Conservation (phyloP, 1,140 invertebrate species). For the Brachystomella parvula region DNA sequence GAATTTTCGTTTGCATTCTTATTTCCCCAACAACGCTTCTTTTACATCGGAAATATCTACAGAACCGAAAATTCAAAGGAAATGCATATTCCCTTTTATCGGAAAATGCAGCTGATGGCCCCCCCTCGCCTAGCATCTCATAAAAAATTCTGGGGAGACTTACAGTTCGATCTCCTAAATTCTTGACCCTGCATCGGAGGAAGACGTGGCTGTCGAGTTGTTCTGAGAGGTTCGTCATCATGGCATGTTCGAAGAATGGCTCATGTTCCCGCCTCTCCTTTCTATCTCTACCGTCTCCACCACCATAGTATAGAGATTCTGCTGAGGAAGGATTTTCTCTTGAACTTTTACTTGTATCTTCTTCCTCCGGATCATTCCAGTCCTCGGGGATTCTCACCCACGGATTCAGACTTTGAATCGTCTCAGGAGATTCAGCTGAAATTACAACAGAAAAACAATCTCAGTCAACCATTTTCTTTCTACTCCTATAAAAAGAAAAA, state of each 20-base stretch:
- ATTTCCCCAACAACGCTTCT: no score
- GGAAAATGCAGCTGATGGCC: no score
- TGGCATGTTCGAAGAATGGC: conserved; percentile 54
- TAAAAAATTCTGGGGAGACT: no score
- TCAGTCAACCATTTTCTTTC: no score
- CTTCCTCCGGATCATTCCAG: conserved; percentile 29
- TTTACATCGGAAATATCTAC: no score
- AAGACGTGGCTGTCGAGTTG: conserved; percentile 74
- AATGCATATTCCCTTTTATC: no score
- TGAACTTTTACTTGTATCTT: conserved; percentile 21
- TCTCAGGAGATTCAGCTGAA: conserved; percentile 32
- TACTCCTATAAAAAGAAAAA: no score
- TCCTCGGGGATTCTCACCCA: conserved; percentile 37
- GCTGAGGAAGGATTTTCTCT: conserved; percentile 14
- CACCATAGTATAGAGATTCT: neutral
- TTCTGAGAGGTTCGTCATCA: conserved; percentile 66
- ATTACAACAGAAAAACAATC: conserved; percentile 10
- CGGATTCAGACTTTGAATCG: conserved; percentile 36
- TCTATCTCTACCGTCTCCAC: neutral
- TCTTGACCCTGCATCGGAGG: conserved; percentile 67
- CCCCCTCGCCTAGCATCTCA: no score
- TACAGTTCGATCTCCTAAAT: conserved; percentile 57
- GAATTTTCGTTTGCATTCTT: no score
- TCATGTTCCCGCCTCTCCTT: conserved; percentile 34
- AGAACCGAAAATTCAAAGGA: no score